Base-by-base conservation (phyloP, 2,888 invertebrate species). In the Cephus runcator region DNA sequence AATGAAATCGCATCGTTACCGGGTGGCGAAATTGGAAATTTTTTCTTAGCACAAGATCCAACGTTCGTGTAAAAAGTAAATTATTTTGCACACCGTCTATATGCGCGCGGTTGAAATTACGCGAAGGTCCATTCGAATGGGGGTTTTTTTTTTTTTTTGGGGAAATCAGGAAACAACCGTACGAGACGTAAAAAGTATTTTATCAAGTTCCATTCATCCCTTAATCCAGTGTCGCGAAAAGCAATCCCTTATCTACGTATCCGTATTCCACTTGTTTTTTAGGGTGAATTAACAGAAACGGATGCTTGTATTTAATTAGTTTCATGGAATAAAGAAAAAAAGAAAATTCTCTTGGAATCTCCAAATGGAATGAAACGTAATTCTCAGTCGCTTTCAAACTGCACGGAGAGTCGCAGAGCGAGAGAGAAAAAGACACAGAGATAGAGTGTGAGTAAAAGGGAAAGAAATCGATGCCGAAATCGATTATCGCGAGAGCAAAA, bases 401-500 rank as follows among this genome's bases (percentile, higher is more conserved):
- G 71, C 71, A 30, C 33, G 75, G 34, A 74, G 74, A 75, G 76
- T 75, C 73, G 78, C 74, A 76, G 76, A 79, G 77, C 77, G 77
- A 34, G 34, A 34, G 40, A 75, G 12, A 69, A 2, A 34, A 73
- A 34, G 69, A 3, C 68, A 73, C 71, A 78, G 69, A 76, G 23
- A 23, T 0, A 56, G 3, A 9, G 15, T 3, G 40, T 0, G 9
- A 23, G 36, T 36, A 12, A 36, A 36, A 12, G 12, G 36, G 15
- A 56, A 69, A 73, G 76, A 78, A 77, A 77, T 77, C 36, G 75
- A 40, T 68, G 77, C 74, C 69, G 71, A 75, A 77, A 77, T 77
- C 77, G 77, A 77, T 77, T 77, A 77, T 33, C 69, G 69, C 69
- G 75, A 77, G 77, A 77, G 77, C 75, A 75, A 77, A 75, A 77